Evolutionary conservation across 2,888 invertebrate species (phyloP), one percentile per base, ranked within the genome.

Genomic region (Bugula neritina): DNA sequence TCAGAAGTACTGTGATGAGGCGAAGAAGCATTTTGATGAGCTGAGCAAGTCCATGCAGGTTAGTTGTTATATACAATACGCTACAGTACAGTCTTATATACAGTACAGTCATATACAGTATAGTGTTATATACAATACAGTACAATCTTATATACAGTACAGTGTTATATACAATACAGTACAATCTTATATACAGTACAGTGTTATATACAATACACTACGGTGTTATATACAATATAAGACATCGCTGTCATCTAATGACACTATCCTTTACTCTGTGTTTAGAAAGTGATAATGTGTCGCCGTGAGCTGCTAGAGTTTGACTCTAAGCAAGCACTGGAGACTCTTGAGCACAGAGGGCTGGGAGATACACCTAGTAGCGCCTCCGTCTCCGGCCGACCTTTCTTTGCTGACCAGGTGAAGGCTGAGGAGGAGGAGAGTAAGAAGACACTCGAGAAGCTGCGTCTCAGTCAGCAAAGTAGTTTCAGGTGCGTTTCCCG

Each of bases 1-100:
- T 1, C 94, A 94, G 83, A 92, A 93, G 81, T 97, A 97, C 85
- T 94, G 95, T 83, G 91, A 90, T 69, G 97, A 98, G 79, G 96
- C 95, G 82, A 93, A 93, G 83, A 90, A 91, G 2, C 92, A 94
- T 5, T 97, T 96, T 83, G 97, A 97, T 81, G 97, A 97, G 81
- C 88, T 98, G 0, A 94, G 87, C 78, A 86, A 88, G 77, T 86
- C 88, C 57, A 87, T 88, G 73, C 87, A 87, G 84, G 83, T 82
- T 72, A 23, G 58, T 58, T n/a, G n/a, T n/a, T 17, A n/a, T n/a
- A n/a, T n/a, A n/a, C n/a, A n/a, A n/a, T n/a, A n/a, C n/a, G n/a
- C n/a, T n/a, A n/a, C n/a, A n/a, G n/a, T n/a, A n/a, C n/a, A n/a
- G n/a, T n/a, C n/a, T n/a, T n/a, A n/a, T n/a, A n/a, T n/a, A n/a